These are phyloP conservation scores for Spilarctia lutea DNA, from an alignment of 2,888 invertebrate species.

Conservation along the genomic window DNA sequence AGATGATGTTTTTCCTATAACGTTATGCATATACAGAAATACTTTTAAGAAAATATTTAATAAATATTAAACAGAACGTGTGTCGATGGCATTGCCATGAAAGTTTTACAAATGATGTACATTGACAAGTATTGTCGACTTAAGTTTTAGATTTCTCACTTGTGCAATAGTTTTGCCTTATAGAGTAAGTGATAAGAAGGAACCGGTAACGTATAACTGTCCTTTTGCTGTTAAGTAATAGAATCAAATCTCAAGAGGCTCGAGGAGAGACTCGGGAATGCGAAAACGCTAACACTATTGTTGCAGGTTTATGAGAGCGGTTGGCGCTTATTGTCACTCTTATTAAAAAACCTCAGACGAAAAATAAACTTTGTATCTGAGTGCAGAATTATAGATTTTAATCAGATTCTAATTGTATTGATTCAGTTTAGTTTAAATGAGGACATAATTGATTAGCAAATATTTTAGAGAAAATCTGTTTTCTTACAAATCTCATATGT, in stretches of 20 bases:
- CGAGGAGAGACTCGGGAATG: background rate
- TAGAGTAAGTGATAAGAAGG: too few species aligned
- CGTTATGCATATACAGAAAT: too few species aligned
- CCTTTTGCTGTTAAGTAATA: background rate
- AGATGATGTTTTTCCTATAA: too few species aligned
- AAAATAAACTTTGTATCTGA: too few species aligned
- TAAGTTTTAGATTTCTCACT: background rate
- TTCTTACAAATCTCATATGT: too few species aligned
- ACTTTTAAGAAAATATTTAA: too few species aligned
- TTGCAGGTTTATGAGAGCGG: background rate
- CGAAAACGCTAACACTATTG: background rate
- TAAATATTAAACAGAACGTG: background rate
- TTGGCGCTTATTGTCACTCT: background rate
- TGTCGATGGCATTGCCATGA: background rate
- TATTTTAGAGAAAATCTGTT: too few species aligned
- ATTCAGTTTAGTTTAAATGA: too few species aligned
- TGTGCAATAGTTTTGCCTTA: too few species aligned
- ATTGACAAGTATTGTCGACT: background rate
- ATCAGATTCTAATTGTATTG: too few species aligned
- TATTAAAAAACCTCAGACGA: background rate
- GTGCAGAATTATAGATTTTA: too few species aligned
- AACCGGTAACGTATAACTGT: background rate
- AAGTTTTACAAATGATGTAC: background rate
- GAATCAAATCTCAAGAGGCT: background rate
- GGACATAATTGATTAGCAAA: too few species aligned